phyloP scores from a whole-genome alignment of 2,888 invertebrate species.

The Cheiracanthium punctorium region DNA sequence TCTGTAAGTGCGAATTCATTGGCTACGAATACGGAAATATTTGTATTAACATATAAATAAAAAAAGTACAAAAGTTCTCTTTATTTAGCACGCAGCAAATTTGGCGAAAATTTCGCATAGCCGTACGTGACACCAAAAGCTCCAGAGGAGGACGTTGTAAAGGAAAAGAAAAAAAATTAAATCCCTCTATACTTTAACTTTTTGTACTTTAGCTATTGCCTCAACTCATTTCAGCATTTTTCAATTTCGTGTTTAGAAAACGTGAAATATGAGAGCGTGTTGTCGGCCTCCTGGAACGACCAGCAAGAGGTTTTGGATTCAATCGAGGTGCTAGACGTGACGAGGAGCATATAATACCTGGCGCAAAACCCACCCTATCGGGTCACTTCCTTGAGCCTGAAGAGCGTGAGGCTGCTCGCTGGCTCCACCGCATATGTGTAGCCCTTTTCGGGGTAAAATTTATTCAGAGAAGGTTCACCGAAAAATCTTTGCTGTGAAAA shows the following conservation, averaged over 20 bases:
- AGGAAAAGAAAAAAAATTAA: not conserved
- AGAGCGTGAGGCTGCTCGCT: not conserved
- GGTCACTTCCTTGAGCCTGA: constrained; percentile 9
- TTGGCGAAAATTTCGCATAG: not conserved
- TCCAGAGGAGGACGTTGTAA: not conserved
- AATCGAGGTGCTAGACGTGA: not conserved
- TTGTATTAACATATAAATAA: too few relatives aligned
- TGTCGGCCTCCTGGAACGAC: not conserved
- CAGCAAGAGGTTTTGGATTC: not conserved
- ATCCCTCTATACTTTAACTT: not conserved
- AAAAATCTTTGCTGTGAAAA: not conserved
- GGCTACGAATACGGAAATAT: too few relatives aligned
- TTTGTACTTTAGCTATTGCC: not conserved
- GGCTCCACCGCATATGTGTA: too few relatives aligned
- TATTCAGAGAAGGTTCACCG: not conserved
- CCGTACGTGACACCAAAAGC: not conserved
- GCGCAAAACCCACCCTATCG: not conserved
- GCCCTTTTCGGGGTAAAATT: not conserved
- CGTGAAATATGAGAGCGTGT: constrained; percentile 17
- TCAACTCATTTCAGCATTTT: constrained; percentile 6
- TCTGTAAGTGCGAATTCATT: too few relatives aligned
- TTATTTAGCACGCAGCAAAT: not conserved
- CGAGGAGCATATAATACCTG: not conserved
- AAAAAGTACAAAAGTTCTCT: too few relatives aligned
- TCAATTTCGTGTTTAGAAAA: constrained; percentile 15